A percentile compares a stretch with the other conserved stretches of the same genome.
Evolutionary conservation across 2,888 invertebrate species (phyloP).

Genomic region (Gortyna flavago): DNA sequence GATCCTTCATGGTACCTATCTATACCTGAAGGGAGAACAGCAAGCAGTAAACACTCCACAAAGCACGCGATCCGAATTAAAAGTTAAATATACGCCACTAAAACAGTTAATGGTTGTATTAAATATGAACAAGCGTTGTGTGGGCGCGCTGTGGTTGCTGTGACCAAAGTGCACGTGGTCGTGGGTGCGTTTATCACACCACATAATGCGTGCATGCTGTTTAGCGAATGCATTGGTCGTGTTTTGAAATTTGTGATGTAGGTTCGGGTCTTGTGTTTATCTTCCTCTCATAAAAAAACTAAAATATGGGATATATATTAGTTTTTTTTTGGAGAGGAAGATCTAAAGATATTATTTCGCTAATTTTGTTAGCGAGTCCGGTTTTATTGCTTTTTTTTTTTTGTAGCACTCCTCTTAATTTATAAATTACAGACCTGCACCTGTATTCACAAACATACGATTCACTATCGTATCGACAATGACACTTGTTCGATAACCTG

Average conservation of each 20-base stretch:
- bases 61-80: slow-evolving; percentile 53
- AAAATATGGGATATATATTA: neutral
- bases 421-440: neutral
- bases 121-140: slow-evolving; percentile 60
- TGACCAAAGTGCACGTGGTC: slow-evolving; percentile 56
- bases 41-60: slow-evolving; percentile 54
- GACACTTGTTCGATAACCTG: too few species aligned
- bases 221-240: slow-evolving; percentile 36
- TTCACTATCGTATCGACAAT: too few species aligned
- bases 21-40: slow-evolving; percentile 21
- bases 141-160: slow-evolving; percentile 52
- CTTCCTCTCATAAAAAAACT: too few species aligned
- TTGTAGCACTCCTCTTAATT: too few species aligned
- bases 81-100: slow-evolving; percentile 46
- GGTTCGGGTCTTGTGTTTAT: neutral
- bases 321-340: neutral
- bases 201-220: slow-evolving; percentile 50
- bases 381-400: too few species aligned
- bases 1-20: slow-evolving; percentile 46
- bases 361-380: neutral
- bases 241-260: slow-evolving; percentile 4
- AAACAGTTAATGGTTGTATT: slow-evolving; percentile 57
- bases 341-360: neutral
- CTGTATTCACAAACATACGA: too few species aligned
- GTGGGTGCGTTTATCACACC: slow-evolving; percentile 54